Evolutionary conservation across 2,888 invertebrate genomes (phyloP), one percentile per base, ranked within the genome.

Genomic region (Sycophila texana): DNA sequence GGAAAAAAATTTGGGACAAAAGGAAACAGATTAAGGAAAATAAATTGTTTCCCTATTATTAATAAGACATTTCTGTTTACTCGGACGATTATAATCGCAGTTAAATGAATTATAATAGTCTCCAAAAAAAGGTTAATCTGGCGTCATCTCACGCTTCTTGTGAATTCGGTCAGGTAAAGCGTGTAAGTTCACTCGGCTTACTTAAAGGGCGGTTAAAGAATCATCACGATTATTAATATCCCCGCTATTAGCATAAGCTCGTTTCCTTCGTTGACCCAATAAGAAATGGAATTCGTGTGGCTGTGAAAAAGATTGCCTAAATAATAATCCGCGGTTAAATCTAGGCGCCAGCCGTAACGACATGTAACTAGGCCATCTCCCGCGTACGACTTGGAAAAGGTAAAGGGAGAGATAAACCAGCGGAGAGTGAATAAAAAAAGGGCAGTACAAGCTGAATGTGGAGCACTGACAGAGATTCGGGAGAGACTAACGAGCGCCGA

Each of bases 241-340:
- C 30, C 14, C 14, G 58, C 26, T 57, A 74, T 74, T 70, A 74
- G 30, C 70, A 79, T 71, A 76, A 80, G 26, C 60, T 76, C 58
- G 4, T 51, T 72, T 53, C 71, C n/a, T 39, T 14, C 2, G 26
- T 57, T 58, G 68, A 73, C 61, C 67, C 67, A 57, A 75, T 67
- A 58, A 75, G n/a, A 67, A 72, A 57, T 61, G 66, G 53, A 14
- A 60, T 63, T 74, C 55, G 74, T 10, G 39, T 7, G 39, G 39
- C 39, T 39, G 39, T 49, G 49, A 53, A 16, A 49, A 18, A 39
- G 47, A 63, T 20, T 7, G 49, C n/a, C 70, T 65, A 58, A 39
- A 77, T 72, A 77, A 72, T 77, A 63, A 71, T 77, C 72, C 65
- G 58, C 49, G 53, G 51, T 49, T 58, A 26, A 66, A 66, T 76